A percentile compares a stretch with the other conserved stretches of the same genome.
Evolutionary conservation across 2,113 vertebrate species (phyloP).

Genomic region (Nothoprocta pentlandii): DNA sequence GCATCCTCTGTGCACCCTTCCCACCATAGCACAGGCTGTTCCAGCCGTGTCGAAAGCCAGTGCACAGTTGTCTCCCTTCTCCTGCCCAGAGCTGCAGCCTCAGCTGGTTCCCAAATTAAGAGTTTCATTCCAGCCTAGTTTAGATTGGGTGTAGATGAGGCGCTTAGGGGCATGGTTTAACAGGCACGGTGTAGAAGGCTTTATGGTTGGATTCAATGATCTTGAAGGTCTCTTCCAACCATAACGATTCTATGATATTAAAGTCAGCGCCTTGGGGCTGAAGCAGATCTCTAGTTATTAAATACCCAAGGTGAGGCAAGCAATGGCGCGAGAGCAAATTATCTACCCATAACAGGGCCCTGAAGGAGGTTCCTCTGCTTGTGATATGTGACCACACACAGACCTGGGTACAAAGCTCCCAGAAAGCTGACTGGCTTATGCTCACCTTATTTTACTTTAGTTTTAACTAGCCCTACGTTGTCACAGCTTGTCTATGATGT

Average conservation of each 20-base stretch:
- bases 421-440: not conserved
- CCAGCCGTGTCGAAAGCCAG: fast-evolving
- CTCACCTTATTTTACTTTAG: not conserved
- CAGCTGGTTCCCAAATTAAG: not conserved
- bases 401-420: not conserved
- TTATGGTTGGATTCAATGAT: too few relatives aligned
- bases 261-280: not conserved
- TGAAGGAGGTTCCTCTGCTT: not conserved
- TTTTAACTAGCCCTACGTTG: not conserved
- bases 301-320: not conserved
- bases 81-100: not conserved
- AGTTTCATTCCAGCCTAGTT: not conserved
- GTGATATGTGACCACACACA: not conserved
- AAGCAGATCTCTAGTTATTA: slow-evolving; percentile 6
- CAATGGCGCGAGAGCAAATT: not conserved
- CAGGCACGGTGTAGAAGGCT: too few relatives aligned
- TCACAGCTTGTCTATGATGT: fast-evolving
- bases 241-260: not conserved
- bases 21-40: not conserved
- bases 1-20: fast-evolving
- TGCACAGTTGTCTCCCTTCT: not conserved
- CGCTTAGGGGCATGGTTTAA: too few relatives aligned
- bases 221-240: too few relatives aligned
- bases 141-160: not conserved
- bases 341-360: not conserved